These are phyloP conservation scores for Dasyornis broadbenti DNA, from an alignment of 2,113 vertebrate genomes.

Conservation along the genomic window DNA sequence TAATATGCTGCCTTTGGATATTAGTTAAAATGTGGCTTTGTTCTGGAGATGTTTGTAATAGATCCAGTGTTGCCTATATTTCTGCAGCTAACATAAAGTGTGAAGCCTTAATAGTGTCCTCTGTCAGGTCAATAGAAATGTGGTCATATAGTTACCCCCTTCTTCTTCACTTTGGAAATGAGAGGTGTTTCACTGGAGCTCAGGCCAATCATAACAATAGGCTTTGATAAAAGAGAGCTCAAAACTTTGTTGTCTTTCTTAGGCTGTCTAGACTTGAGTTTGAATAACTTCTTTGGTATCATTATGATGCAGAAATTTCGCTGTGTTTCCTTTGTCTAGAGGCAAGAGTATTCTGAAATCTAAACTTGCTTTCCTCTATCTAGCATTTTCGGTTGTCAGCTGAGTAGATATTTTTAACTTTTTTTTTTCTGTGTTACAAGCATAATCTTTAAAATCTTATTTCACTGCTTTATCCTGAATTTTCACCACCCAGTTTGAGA, in stretches of 20 bases:
- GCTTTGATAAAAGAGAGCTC: not conserved
- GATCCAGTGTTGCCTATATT: not conserved
- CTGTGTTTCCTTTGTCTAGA: not conserved
- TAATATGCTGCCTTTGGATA: not conserved
- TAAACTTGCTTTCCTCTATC: not conserved
- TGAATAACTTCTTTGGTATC: not conserved
- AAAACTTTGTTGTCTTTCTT: not conserved
- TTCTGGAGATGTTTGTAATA: not conserved
- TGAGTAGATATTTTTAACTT: not conserved
- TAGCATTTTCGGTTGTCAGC: not conserved
- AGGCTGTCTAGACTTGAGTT: not conserved
- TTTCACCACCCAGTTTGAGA: not conserved
- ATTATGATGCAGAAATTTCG: not conserved
- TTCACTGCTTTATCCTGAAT: not conserved
- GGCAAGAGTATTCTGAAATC: not conserved
- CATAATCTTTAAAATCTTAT: not conserved
- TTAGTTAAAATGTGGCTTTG: not conserved
- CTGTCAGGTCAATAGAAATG: not conserved
- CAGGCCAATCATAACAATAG: not conserved
- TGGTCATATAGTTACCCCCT: rapidly evolving
- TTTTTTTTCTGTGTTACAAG: not conserved
- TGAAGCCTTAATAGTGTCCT: not conserved
- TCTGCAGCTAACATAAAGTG: not conserved
- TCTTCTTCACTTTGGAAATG: not conserved
- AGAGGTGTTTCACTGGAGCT: not conserved